phyloP scores from a whole-genome alignment of 1,140 invertebrate species.

The Diorhabda elongata region DNA sequence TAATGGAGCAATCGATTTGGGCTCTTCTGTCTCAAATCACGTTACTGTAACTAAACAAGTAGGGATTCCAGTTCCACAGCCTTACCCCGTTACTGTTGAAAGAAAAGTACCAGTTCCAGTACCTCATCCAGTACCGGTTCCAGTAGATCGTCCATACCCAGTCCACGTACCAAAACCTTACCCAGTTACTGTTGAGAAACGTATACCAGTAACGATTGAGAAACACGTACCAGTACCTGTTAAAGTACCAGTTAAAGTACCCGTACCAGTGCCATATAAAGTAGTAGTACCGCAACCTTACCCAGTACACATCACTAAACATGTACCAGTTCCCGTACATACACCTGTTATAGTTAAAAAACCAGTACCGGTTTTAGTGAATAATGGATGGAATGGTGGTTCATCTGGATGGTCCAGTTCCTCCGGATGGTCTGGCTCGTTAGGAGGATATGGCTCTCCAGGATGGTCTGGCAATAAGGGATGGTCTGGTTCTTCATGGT shows the following conservation, averaged over 20 bases:
- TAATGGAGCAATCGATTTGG: too few relatives aligned
- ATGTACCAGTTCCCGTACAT: conserved; percentile 24
- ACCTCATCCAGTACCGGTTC: conserved; percentile 37
- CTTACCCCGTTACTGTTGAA: conserved; percentile 33
- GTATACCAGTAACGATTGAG: conserved; percentile 40
- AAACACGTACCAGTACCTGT: conserved; percentile 35
- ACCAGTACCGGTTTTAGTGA: conserved; percentile 16
- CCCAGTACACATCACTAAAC: conserved; percentile 26
- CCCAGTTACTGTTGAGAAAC: conserved; percentile 50
- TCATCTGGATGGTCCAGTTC: too few relatives aligned
- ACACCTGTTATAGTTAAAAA: conserved; percentile 28
- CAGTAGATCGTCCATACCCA: conserved; percentile 43
- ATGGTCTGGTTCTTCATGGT: too few relatives aligned
- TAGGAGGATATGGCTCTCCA: too few relatives aligned
- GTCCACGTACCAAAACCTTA: conserved; percentile 52
- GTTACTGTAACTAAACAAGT: conserved; percentile 33
- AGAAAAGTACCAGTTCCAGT: conserved; percentile 36
- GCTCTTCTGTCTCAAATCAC: too few relatives aligned
- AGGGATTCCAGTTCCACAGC: conserved; percentile 33
- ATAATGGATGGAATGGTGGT: too few relatives aligned
- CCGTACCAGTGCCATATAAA: conserved; percentile 32
- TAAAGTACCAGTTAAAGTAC: conserved; percentile 33
- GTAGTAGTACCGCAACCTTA: conserved; percentile 32
- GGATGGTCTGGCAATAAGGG: too few relatives aligned
- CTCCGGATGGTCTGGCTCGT: too few relatives aligned